Conservation (phyloP, 1,140 invertebrate genomes). For the Amphibalanus amphitrite region DNA sequence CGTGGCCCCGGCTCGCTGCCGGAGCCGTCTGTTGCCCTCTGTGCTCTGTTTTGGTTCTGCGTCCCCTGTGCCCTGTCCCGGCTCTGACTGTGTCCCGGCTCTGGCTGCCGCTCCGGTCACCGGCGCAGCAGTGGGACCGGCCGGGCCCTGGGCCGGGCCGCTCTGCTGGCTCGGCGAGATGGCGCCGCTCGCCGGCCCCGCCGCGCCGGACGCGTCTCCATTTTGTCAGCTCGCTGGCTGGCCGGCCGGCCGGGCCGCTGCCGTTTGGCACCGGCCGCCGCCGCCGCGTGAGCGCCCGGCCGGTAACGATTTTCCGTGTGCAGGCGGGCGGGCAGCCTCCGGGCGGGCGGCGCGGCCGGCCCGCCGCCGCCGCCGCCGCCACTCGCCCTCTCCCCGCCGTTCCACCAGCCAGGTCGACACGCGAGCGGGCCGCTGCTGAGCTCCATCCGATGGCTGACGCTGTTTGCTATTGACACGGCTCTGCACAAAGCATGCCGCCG, state of each 20-base stretch:
- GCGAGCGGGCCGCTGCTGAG: neutral
- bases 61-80: neutral
- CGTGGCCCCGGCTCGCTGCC: too few species aligned
- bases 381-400: neutral
- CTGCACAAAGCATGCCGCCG: too few species aligned
- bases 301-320: conserved; percentile 1
- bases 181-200: neutral
- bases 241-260: too few species aligned
- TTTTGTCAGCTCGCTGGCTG: neutral
- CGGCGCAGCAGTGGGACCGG: neutral
- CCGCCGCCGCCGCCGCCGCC: too few species aligned
- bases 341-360: too few species aligned
- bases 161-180: neutral
- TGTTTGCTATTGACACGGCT: too few species aligned
- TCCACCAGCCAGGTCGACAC: too few species aligned
- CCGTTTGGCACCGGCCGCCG: conserved; percentile 1
- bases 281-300: neutral
- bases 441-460: neutral
- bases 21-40: too few species aligned
- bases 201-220: neutral
- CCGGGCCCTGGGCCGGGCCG: neutral
- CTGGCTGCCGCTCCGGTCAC: neutral
- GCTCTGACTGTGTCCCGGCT: too few species aligned
- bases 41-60: too few species aligned
- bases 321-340: too few species aligned